Percentiles rank a stretch among this genome's conserved stretches.
These are phyloP conservation scores for Conistra vaccinii DNA, from an alignment of 2,888 invertebrate species.

Conservation along the genomic window DNA sequence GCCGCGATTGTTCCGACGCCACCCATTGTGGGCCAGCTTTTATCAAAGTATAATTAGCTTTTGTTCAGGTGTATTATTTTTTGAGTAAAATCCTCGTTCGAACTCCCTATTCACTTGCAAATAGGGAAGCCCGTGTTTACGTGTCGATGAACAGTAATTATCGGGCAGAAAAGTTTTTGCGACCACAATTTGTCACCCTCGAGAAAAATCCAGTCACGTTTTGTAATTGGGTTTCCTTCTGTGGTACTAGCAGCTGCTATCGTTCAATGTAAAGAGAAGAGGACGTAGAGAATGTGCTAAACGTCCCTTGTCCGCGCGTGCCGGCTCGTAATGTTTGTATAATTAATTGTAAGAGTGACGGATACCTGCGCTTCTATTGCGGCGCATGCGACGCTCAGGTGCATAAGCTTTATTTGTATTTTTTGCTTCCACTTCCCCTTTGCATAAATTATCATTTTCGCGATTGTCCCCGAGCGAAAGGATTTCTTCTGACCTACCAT, in stretches of 20 bases:
- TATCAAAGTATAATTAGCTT: slow-evolving; percentile 87
- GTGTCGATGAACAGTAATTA: slow-evolving; percentile 85
- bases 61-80: slow-evolving; percentile 86
- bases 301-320: slow-evolving; percentile 78
- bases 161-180: slow-evolving; percentile 74
- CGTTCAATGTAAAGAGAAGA: slow-evolving; percentile 75
- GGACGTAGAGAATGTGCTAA: slow-evolving; percentile 71
- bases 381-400: slow-evolving; percentile 86
- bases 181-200: slow-evolving; percentile 77
- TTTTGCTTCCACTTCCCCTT: slow-evolving; percentile 88
- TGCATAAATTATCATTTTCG: slow-evolving; percentile 89
- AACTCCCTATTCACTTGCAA: slow-evolving; percentile 82
- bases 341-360: slow-evolving; percentile 85
- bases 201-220: slow-evolving; percentile 80
- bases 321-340: slow-evolving; percentile 76
- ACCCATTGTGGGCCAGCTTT: slow-evolving; percentile 79
- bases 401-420: slow-evolving; percentile 88
- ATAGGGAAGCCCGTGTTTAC: slow-evolving; percentile 82
- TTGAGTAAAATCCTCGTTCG: slow-evolving; percentile 74
- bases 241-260: slow-evolving; percentile 50
- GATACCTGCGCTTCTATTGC: slow-evolving; percentile 70
- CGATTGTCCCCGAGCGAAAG: slow-evolving; percentile 72
- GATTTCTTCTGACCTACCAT: slow-evolving; percentile 47
- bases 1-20: slow-evolving; percentile 76
- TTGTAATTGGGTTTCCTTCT: slow-evolving; percentile 78